These are phyloP conservation scores for Pygmarrhopalites habei DNA, from an alignment of 1,140 invertebrate species.

Conservation along the genomic window DNA sequence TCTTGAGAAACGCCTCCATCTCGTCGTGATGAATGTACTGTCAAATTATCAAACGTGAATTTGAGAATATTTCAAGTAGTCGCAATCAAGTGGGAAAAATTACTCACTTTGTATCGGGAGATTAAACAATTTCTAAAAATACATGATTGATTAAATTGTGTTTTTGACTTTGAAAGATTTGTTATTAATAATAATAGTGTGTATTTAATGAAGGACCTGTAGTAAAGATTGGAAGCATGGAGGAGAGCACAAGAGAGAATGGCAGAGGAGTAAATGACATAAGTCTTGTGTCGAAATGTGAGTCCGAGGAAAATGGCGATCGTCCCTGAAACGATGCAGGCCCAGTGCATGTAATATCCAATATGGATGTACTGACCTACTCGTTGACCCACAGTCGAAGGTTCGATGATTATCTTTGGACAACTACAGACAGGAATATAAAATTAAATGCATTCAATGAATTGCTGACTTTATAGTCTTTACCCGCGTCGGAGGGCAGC, in stretches of 20 bases:
- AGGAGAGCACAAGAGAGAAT: not conserved
- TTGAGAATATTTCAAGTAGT: not conserved
- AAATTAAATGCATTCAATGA: not conserved
- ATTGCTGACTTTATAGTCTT: not conserved
- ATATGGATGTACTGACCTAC: conserved; percentile 1
- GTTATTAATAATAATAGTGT: not conserved
- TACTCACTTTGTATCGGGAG: not conserved
- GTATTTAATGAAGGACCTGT: not conserved
- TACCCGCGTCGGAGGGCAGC: not conserved
- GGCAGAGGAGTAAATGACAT: not conserved
- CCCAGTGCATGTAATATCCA: conserved; percentile 4
- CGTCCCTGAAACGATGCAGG: not conserved
- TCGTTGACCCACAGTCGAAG: not conserved
- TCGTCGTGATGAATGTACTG: not conserved
- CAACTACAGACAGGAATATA: not conserved
- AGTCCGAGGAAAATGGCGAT: not conserved
- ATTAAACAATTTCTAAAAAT: not conserved
- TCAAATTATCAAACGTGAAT: not conserved
- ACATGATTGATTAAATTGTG: not conserved
- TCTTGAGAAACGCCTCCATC: not conserved
- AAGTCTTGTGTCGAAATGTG: conserved; percentile 8
- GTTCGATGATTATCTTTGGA: not conserved
- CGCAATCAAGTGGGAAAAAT: not conserved
- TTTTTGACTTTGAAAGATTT: not conserved
- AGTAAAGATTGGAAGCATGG: conserved; percentile 9